A percentile compares a stretch with the other conserved stretches of the same genome.
Evolutionary conservation across 1,140 invertebrate species (phyloP).

Genomic region (Yoshiicerus persimilis): DNA sequence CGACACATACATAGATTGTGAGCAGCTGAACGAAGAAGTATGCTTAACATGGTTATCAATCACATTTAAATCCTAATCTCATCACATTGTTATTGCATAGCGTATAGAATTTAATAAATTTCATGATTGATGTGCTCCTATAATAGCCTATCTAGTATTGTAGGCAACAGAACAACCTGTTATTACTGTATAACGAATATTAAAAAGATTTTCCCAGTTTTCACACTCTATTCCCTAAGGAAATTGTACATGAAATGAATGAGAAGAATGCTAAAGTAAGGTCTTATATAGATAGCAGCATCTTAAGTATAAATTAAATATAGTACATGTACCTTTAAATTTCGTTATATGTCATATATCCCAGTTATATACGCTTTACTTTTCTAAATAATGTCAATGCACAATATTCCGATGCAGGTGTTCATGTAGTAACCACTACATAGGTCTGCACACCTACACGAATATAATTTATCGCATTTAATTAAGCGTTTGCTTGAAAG

Average conservation of each 20-base stretch:
- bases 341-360: no score
- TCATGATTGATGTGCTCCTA: neutral
- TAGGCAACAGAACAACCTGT: no score
- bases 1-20: neutral
- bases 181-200: neutral
- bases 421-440: no score
- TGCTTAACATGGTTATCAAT: neutral
- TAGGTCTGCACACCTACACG: no score
- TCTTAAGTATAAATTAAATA: no score
- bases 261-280: neutral
- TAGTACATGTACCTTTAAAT: no score
- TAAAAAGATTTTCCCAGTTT: neutral
- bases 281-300: neutral
- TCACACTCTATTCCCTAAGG: neutral
- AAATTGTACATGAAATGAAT: neutral
- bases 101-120: neutral
- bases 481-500: no score
- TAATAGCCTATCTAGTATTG: no score
- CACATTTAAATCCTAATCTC: neutral
- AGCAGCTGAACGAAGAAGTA: neutral
- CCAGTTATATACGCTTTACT: no score
- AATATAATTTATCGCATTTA: no score
- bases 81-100: neutral
- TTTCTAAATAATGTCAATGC: no score
- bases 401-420: no score